phyloP scores from a whole-genome alignment of 2,113 vertebrate genomes.

The Sinosuthora webbiana region DNA sequence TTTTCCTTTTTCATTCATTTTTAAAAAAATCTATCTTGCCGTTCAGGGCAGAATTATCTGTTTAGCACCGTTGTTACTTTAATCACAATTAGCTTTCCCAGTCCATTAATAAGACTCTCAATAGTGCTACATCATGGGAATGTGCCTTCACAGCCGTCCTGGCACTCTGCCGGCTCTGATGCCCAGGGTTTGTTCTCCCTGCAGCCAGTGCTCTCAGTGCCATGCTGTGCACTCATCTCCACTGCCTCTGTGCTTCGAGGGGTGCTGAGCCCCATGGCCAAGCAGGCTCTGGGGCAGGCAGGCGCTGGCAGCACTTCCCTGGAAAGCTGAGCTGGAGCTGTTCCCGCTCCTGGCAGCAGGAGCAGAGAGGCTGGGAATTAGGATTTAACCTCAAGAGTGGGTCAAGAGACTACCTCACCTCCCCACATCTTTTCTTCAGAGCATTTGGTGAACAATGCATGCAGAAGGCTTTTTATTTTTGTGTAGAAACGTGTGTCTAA shows the following conservation, averaged over 20 bases:
- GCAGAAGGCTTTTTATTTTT: conserved; percentile 52
- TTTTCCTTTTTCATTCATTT: conserved; percentile 7
- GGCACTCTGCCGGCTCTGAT: neutral
- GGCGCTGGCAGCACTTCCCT: neutral
- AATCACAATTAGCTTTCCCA: conserved; percentile 35
- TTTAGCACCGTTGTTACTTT: neutral
- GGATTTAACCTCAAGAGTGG: conserved; percentile 12
- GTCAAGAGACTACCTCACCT: neutral
- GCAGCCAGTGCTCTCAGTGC: neutral
- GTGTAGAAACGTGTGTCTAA: conserved; percentile 48
- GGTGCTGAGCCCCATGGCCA: fast-evolving
- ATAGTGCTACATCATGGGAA: neutral
- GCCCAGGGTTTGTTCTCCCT: neutral
- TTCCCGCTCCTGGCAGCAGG: fast-evolving
- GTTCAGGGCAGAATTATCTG: conserved; percentile 17
- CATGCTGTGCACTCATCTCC: neutral
- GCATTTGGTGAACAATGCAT: neutral
- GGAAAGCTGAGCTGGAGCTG: neutral
- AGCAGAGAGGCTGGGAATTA: neutral
- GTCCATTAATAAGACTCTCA: conserved; percentile 22
- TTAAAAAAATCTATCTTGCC: neutral
- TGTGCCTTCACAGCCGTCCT: neutral
- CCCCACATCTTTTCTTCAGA: conserved; percentile 16
- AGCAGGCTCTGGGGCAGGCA: neutral
- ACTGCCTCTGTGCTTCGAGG: fast-evolving